Evolutionary conservation across 2,888 invertebrate genomes (phyloP), one percentile per base, ranked within the genome.

Genomic region (Machimus atricapillus): DNA sequence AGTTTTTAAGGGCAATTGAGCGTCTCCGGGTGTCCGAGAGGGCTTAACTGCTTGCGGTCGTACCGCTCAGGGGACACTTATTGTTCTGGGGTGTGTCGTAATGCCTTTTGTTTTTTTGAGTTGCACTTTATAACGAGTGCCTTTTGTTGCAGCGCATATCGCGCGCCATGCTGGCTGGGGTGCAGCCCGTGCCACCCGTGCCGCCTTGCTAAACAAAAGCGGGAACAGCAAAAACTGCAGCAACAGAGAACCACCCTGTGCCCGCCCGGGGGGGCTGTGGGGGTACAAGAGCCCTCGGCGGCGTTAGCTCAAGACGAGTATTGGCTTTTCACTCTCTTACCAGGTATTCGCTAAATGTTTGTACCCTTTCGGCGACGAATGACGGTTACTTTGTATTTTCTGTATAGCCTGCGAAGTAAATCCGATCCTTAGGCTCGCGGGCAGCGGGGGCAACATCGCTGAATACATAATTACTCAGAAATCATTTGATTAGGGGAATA

Each of bases 391-490:
- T 82, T 52, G 23, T 23, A 27, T 27, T 7, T 52, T 79, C 16
- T 46, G 56, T 6, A 37, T 5, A 76, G 2, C n/a, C n/a, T n/a
- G 37, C 27, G 37, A 46, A 9, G n/a, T 37, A 4, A 27, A 34
- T 4, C 56, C 56, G 37, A 52, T 12, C 43, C 12, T 52, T 81
- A 58, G n/a, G 16, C 9, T 7, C 34, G 12, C 58, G 40, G 58
- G 66, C 31, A 19, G 8, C 14, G 58, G 37, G 37, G 56, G 34
- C 74, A 74, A 12, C 76, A n/a, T 12, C 58, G 82, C 56, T 82
- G 82, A 82, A 82, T 82, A 66, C 40, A 40, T 82, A 82, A 82
- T 82, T 82, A 82, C 82, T 66, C 66, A 82, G 66, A 66, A 82
- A 58, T 82, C 82, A 82, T 58, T 82, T 82, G 66, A 82, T 82